Evolutionary conservation across 2,797 vertebrate genomes (phyloP), one percentile per base, ranked within the genome.

Genomic region (Tenualosa thibaudeaui): DNA sequence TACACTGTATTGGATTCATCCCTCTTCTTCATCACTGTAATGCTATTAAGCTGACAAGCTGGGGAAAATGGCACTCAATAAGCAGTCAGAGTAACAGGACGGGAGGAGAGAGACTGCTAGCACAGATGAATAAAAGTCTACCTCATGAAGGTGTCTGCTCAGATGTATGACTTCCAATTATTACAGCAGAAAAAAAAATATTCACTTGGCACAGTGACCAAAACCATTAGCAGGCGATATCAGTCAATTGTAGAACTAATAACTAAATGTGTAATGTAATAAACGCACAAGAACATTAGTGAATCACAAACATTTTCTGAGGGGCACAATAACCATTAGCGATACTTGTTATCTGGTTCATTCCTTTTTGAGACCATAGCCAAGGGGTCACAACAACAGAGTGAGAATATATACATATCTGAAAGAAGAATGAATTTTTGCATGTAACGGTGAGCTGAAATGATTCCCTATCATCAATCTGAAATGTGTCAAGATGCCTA

Each of bases 401-500:
- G 40, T 5, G 68, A 71, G 17, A 22, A 46, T 46, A 78, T 17
- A 31, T 49, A 49, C 7, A 49, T 49, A 5, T 49, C 46, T 49
- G 19, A 46, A 46, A 46, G 58, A 62, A 56, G 53, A 68, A 49
- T 26, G 51, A 78, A 19, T 46, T 81, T 88, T 81, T 86, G 56
- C 68, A 85, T 65, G 81, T 58, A 13, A 15, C 71, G 71, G 22
- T 26, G 43, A 50, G 4, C 15, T 51, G 40, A 53, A 85, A 50
- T 49, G 78, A 83, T 3, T 2, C 56, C 49, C 84, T 62, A 81
- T 60, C 81, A 87, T 87, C 85, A 75, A 81, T 84, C 62, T 84
- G 75, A 86, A 83, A 82, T 56, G 22, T 86, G 81, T 88, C 56
- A 81, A 83, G 82, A 81, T 75, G 19, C 49, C 53, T 40, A 62